These are phyloP conservation scores for Cantharis nigra DNA, from an alignment of 2,888 invertebrate genomes.

Conservation along the genomic window DNA sequence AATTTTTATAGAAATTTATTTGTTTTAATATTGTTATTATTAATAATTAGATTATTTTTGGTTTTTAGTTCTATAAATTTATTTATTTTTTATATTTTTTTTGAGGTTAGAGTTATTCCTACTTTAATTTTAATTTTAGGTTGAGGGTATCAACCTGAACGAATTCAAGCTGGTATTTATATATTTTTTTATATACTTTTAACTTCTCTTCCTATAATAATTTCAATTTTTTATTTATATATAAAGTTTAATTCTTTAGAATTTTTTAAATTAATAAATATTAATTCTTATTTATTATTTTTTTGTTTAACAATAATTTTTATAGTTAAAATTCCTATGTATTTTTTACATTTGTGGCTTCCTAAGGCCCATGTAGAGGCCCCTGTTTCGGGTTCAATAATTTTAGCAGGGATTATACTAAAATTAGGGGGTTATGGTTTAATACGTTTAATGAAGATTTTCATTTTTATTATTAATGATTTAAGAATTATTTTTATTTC, in stretches of 20 bases:
- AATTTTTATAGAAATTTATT: constrained; percentile 60
- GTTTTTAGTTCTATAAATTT: constrained; percentile 64
- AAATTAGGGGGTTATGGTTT: constrained; percentile 75
- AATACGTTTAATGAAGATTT: constrained; percentile 61
- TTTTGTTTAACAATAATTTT: constrained; percentile 64
- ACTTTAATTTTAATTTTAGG: no score
- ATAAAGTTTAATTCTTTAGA: constrained; percentile 55
- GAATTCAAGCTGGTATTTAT: constrained; percentile 68
- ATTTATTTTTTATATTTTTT: constrained; percentile 66
- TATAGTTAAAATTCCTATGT: constrained; percentile 74
- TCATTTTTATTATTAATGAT: constrained; percentile 52
- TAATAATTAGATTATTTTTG: constrained; percentile 61
- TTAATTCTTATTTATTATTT: constrained; percentile 58
- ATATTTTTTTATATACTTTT: constrained; percentile 73
- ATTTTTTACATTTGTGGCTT: constrained; percentile 71
- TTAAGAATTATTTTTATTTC: constrained; percentile 60
- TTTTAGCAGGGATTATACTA: constrained; percentile 69
- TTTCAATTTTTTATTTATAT: constrained; percentile 62
- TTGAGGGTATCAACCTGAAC: constrained; percentile 68
- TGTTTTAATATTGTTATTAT: constrained; percentile 59
- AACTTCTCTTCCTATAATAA: constrained; percentile 68
- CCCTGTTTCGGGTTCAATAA: constrained; percentile 73
- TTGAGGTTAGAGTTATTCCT: no score
- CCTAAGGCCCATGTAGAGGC: constrained; percentile 80
- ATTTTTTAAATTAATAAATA: constrained; percentile 59